These are phyloP conservation scores for Enoplosus armatus DNA, from an alignment of 2,797 vertebrate species.

Conservation along the genomic window DNA sequence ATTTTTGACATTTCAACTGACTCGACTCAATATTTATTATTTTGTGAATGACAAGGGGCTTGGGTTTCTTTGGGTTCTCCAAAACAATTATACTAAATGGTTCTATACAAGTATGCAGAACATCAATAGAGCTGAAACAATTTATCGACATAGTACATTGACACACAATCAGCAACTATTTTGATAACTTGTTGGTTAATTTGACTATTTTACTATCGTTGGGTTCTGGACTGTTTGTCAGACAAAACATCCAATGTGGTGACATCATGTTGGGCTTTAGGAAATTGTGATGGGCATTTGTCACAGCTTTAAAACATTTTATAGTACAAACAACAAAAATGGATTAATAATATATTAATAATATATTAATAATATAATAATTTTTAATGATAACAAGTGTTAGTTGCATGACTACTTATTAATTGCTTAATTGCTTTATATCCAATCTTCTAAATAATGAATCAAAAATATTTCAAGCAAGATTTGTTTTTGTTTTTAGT, in stretches of 20 bases:
- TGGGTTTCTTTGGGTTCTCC: neutral
- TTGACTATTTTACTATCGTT: too few relatives aligned
- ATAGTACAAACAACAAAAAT: neutral
- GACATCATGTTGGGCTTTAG: neutral
- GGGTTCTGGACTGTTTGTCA: neutral
- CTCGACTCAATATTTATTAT: neutral
- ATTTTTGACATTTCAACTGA: neutral
- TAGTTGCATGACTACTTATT: neutral
- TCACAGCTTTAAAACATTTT: conserved; percentile 2
- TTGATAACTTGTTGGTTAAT: neutral
- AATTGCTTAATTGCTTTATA: neutral
- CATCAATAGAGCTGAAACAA: neutral
- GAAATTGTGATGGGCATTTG: neutral
- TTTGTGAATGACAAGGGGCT: neutral
- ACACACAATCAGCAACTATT: neutral
- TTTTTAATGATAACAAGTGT: neutral
- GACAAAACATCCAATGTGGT: neutral
- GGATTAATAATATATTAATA: neutral
- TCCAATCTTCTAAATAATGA: neutral
- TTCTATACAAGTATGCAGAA: neutral
- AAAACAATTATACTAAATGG: neutral
- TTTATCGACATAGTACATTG: neutral
- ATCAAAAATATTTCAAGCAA: neutral
- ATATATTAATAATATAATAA: neutral
- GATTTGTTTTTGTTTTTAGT: neutral